A percentile compares a stretch with the other conserved stretches of the same genome.
Evolutionary conservation across 64 coral and sea anemone genomes (phyloP).

Genomic region (Montipora sp.): DNA sequence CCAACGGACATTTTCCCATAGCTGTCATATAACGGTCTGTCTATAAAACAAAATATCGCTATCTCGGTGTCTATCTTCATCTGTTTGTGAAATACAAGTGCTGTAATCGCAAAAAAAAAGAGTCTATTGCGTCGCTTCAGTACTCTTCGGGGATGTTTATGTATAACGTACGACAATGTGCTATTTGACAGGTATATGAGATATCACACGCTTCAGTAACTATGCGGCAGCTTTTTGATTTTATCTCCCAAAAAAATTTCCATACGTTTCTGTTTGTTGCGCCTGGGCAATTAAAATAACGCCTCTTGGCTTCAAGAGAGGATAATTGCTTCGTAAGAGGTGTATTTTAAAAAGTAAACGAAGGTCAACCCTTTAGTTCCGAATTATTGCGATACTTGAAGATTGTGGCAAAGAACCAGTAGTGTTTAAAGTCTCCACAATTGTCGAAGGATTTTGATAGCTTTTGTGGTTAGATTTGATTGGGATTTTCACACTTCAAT

Average conservation of each 20-base stretch:
- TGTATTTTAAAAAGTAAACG: neutral
- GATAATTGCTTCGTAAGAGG: conserved; percentile 9
- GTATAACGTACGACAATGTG: neutral
- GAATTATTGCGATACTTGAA: conserved; percentile 28
- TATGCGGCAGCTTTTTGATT: conserved; percentile 30
- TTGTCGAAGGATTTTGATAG: conserved; percentile 9
- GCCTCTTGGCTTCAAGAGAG: conserved; percentile 21
- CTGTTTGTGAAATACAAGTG: neutral
- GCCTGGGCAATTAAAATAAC: neutral
- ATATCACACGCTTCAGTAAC: conserved; percentile 32
- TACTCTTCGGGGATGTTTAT: neutral
- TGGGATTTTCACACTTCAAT: conserved; percentile 29
- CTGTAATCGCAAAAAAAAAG: neutral
- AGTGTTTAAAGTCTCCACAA: neutral
- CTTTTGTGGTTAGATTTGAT: conserved; percentile 18
- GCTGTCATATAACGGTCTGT: neutral
- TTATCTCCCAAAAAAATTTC: neutral
- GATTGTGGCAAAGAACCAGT: neutral
- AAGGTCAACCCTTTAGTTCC: conserved; percentile 25
- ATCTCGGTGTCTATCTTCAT: neutral
- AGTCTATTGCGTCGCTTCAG: neutral
- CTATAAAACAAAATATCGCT: neutral
- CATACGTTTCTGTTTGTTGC: neutral
- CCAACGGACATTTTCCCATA: neutral
- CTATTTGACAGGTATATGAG: conserved; percentile 6